Percentiles rank a stretch among this genome's conserved stretches.
These are phyloP conservation scores for Hydropsyche betteni DNA, from an alignment of 2,888 invertebrate species.

Conservation along the genomic window DNA sequence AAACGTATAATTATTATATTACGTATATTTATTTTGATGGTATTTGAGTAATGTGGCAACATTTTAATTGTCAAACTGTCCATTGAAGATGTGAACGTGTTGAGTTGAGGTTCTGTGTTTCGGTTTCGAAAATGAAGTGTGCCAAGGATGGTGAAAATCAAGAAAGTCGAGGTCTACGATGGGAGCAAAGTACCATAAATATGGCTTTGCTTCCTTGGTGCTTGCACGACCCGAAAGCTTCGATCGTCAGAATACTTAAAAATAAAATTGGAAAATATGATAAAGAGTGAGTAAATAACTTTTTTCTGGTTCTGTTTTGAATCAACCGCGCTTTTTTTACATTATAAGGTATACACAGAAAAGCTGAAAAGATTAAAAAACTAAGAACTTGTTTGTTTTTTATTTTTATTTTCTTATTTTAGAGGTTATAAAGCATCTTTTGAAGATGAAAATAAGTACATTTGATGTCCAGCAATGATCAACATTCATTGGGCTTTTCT, in stretches of 20 bases:
- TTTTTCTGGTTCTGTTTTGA: not conserved
- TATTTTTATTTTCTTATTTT: not conserved
- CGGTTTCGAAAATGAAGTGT: not conserved
- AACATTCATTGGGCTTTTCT: no score
- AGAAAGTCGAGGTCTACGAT: constrained; percentile 1
- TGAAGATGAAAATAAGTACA: no score
- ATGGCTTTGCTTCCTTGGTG: constrained; percentile 72
- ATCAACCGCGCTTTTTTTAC: not conserved
- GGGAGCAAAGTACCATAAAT: constrained; percentile 53
- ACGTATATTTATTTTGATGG: no score
- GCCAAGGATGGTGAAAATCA: not conserved
- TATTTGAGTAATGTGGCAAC: no score
- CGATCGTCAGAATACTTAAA: constrained; percentile 68
- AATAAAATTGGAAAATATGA: constrained; percentile 70
- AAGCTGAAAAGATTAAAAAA: no score
- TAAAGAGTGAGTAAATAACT: constrained; percentile 64
- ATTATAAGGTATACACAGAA: no score
- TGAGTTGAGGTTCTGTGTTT: no score
- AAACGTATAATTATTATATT: no score
- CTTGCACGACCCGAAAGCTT: constrained; percentile 67
- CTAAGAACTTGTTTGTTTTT: no score
- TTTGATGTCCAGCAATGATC: no score
- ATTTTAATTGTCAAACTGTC: not conserved
- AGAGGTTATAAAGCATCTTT: no score
- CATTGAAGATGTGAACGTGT: no score